Evolutionary conservation across 1,140 invertebrate genomes (phyloP), one percentile per base, ranked within the genome.

Genomic region (Nasonia longicornis): DNA sequence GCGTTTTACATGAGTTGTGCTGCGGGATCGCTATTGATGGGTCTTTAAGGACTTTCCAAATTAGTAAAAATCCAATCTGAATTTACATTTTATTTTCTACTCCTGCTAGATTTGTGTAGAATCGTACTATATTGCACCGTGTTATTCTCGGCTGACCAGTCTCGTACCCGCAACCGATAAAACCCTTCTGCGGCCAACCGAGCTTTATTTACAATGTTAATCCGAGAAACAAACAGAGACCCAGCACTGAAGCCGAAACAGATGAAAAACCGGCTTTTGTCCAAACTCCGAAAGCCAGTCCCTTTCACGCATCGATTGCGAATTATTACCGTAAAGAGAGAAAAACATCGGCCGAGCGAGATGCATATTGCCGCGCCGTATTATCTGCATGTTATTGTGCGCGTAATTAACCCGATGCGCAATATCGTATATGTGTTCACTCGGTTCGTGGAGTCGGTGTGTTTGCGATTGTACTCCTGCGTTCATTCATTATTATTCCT

Each of bases 131-230:
- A 38, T 42, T 35, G 14, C 16, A 42, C 16, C 1, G 45, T 35
- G 48, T 74, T 58, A 22, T 22, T 45, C 7, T 45, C 72, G 26
- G 66, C 11, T 76, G 58, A 38, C 20, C 77, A n/a, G 64, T 26
- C 38, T 42, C 10, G 38, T 42, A 42, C 2, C 14, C 16, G 22
- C 26, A 35, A 35, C 31, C 31, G 64, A 22, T 16, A 29, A 58
- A 76, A 75, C 63, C 42, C 8, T 20, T 3, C 52, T 8, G 31
- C 31, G 52, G 22, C 31, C 3, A 45, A 35, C 48, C 14, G n/a
- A 63, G 52, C 72, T 14, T 29, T 80, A 75, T 80, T 80, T 70
- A 80, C 72, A 80, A 76, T 69, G 63, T 69, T 80, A 80, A 80
- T 80, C 79, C 79, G 73, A 26, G n/a, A 42, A 80, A 76, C 52